phyloP scores from a whole-genome alignment of 1,140 invertebrate species.

The Rhizoglyphus robini region DNA sequence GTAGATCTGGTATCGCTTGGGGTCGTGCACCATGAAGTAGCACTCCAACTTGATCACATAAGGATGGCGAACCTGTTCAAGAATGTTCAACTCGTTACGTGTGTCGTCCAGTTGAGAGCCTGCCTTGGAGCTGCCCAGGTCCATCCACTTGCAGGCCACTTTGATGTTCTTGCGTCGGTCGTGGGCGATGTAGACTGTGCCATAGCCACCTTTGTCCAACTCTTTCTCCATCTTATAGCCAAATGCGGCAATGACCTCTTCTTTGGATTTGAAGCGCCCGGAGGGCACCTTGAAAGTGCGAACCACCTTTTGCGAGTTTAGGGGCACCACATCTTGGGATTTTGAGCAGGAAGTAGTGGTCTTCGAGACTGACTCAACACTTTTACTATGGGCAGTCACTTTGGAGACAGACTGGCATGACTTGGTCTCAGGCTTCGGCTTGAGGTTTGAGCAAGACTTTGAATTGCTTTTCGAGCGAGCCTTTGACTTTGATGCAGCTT shows the following conservation, averaged over 20 bases:
- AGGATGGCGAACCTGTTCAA: constrained; percentile 10
- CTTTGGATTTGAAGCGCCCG: background rate
- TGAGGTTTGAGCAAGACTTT: no score
- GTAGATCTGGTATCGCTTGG: background rate
- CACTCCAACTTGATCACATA: background rate
- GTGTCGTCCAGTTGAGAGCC: background rate
- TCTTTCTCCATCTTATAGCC: background rate
- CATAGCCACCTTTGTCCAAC: background rate
- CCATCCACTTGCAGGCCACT: background rate
- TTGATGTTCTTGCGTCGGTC: background rate
- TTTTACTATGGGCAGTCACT: no score
- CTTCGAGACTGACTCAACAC: no score
- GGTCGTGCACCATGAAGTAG: background rate
- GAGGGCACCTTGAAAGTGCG: background rate
- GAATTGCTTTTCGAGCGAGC: no score
- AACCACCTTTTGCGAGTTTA: no score
- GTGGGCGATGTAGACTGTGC: background rate
- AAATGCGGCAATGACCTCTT: background rate
- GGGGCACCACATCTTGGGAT: no score
- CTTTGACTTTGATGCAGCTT: no score
- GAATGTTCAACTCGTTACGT: background rate
- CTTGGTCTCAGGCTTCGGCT: no score
- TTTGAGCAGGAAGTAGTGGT: no score
- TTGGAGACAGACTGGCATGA: no score
- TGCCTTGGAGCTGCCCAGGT: background rate